Evolutionary conservation across 2,113 vertebrate genomes (phyloP).

Genomic region (Nothocercus julius): DNA sequence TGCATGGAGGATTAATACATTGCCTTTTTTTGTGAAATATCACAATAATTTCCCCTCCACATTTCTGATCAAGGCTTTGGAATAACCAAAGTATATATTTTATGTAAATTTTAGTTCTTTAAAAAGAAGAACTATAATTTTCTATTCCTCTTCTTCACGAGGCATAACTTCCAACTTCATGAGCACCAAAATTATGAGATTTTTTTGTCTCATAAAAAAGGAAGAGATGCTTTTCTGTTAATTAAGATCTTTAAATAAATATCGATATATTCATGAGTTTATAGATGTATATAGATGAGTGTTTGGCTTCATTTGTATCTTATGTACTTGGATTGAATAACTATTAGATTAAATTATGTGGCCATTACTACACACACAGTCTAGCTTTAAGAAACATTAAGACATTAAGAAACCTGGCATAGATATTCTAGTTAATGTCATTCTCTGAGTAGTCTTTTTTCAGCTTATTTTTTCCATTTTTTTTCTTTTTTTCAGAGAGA

Average conservation of each 20-base stretch:
- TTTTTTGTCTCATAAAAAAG: background rate
- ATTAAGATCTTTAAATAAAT: slow-evolving; percentile 3
- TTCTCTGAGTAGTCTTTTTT: background rate
- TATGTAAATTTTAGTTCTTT: background rate
- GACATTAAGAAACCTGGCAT: background rate
- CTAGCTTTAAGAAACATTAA: background rate
- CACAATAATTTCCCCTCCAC: background rate
- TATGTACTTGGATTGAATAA: background rate
- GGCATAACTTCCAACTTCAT: background rate
- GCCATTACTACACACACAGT: background rate
- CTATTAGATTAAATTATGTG: background rate
- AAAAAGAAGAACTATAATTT: background rate
- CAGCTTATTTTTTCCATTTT: background rate
- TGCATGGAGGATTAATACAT: background rate
- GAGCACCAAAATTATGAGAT: background rate
- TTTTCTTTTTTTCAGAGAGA: background rate
- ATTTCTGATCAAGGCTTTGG: background rate
- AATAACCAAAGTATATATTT: background rate
- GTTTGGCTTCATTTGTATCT: background rate
- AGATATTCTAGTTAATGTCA: background rate
- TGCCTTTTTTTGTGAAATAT: background rate
- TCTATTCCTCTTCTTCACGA: background rate
- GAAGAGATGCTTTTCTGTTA: background rate
- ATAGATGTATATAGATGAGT: background rate
- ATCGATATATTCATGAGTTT: background rate